Percentiles rank a stretch among this genome's conserved stretches.
phyloP scores from a whole-genome alignment of 2,113 vertebrate genomes.

The Hirundichthys speculiger region DNA sequence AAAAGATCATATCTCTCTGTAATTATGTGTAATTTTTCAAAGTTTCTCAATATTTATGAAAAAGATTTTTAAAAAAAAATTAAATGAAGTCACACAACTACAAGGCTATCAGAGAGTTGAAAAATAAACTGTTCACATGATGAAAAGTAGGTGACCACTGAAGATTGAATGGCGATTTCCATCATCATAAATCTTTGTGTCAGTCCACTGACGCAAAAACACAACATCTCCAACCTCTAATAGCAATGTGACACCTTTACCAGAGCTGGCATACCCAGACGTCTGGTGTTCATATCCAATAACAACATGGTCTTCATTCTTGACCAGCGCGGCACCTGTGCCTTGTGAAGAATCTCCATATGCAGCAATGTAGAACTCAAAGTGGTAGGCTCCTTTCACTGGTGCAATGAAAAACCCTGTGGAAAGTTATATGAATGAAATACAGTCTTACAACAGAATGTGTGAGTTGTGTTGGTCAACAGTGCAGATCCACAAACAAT shows the following conservation, averaged over 20 bases:
- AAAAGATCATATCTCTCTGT: no score
- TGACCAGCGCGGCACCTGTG: constrained; percentile 8
- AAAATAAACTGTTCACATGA: constrained; percentile 20
- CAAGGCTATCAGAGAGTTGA: no score
- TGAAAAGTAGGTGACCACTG: constrained; percentile 54
- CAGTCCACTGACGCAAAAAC: background rate
- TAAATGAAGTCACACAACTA: no score
- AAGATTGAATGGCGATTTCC: background rate
- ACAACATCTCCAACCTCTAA: constrained; percentile 52
- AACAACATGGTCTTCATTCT: constrained; percentile 17
- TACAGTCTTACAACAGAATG: no score
- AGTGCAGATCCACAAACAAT: no score
- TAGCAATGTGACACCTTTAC: constrained; percentile 39
- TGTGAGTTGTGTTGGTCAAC: no score
- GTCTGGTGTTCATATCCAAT: background rate
- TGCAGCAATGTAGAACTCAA: constrained; percentile 22
- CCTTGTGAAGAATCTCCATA: background rate
- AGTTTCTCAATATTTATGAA: no score
- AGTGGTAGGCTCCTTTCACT: constrained; percentile 52
- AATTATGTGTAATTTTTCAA: no score
- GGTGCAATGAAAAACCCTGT: constrained; percentile 53
- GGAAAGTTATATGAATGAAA: no score
- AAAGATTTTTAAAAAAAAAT: no score
- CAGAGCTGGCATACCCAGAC: accelerated
- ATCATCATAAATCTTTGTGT: background rate